Evolutionary conservation across 2,888 invertebrate species (phyloP).

Genomic region (Heliconius ethilla): DNA sequence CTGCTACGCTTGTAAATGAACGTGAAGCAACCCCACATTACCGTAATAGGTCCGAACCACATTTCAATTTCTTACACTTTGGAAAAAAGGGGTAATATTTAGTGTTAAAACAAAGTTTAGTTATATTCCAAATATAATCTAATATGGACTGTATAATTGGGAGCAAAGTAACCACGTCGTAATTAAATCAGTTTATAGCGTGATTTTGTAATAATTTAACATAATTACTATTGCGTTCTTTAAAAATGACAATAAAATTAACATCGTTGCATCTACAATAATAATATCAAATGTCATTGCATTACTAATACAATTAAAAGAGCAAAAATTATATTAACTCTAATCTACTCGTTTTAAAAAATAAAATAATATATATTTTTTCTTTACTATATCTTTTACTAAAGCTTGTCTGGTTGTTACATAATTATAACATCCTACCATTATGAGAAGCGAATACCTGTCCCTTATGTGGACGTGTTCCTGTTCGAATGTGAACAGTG

Average conservation of each 20-base stretch:
- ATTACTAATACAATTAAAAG: no score
- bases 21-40: conserved; percentile 76
- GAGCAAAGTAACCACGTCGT: neutral
- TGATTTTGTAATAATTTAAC: conserved; percentile 29
- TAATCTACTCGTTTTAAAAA: neutral
- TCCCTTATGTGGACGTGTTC: conserved; percentile 56
- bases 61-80: conserved; percentile 77
- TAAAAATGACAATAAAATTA: conserved; percentile 35
- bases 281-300: conserved; percentile 19
- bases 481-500: conserved; percentile 70
- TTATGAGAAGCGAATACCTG: conserved; percentile 57
- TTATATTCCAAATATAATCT: neutral
- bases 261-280: neutral
- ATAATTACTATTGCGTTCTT: conserved; percentile 34
- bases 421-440: conserved; percentile 60
- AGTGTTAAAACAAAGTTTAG: neutral
- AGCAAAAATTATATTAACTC: no score
- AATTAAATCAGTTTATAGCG: conserved; percentile 17
- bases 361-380: neutral
- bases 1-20: conserved; percentile 76
- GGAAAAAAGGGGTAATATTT: conserved; percentile 62
- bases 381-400: neutral
- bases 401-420: conserved; percentile 55
- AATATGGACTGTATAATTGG: neutral
- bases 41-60: conserved; percentile 76